A percentile compares a stretch with the other conserved stretches of the same genome.
These are phyloP conservation scores for Botia almorhae DNA, from an alignment of 2,797 vertebrate species.

Conservation along the genomic window DNA sequence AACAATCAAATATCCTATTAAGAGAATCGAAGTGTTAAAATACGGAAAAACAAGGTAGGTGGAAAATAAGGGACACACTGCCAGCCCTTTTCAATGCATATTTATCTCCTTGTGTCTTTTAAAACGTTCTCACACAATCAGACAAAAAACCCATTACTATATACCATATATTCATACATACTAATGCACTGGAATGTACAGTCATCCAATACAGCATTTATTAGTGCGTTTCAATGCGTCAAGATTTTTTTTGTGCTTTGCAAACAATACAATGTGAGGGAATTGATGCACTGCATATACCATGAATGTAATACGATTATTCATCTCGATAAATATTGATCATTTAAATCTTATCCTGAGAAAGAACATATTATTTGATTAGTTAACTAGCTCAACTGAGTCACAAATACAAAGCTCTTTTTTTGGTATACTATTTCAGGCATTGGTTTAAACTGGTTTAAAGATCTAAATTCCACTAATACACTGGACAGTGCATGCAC, in stretches of 20 bases:
- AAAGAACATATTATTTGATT: constrained; percentile 35
- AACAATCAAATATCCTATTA: constrained; percentile 2
- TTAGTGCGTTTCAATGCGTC: constrained; percentile 18
- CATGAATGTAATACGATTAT: constrained; percentile 9
- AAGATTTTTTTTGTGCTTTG: constrained; percentile 36
- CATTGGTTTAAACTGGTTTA: not conserved
- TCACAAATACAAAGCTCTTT: constrained; percentile 14
- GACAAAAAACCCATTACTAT: not conserved
- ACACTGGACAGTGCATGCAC: constrained; percentile 43
- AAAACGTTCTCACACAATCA: not conserved
- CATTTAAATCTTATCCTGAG: constrained; percentile 36
- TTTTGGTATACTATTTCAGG: constrained; percentile 44
- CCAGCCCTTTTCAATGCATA: not conserved
- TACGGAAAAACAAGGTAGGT: no score
- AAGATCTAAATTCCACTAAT: not conserved
- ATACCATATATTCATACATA: not conserved
- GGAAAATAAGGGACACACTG: constrained; percentile 1
- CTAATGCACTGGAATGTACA: constrained; percentile 35
- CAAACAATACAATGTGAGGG: constrained; percentile 31
- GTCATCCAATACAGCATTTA: constrained; percentile 17
- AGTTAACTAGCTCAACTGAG: constrained; percentile 30
- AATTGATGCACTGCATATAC: constrained; percentile 2
- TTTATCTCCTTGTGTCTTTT: not conserved
- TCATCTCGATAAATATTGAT: constrained; percentile 32
- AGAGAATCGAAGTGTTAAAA: not conserved